A percentile compares a stretch with the other conserved stretches of the same genome.
These are phyloP conservation scores for Hypsibius dujardini DNA, from an alignment of 1,140 invertebrate genomes.

Conservation along the genomic window DNA sequence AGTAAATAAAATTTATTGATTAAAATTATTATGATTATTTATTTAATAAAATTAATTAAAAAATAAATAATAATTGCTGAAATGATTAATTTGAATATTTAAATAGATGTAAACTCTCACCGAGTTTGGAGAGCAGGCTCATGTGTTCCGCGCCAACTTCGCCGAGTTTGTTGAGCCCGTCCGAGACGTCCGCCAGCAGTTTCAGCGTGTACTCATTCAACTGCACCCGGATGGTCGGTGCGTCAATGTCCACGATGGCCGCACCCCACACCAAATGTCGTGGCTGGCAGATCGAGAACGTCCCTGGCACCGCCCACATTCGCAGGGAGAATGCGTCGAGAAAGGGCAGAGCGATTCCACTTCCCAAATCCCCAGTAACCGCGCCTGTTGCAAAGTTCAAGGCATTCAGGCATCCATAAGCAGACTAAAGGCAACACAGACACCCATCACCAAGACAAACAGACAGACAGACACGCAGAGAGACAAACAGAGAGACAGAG, in stretches of 20 bases:
- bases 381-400: not conserved
- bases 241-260: not conserved
- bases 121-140: not conserved
- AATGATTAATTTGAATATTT: too few relatives aligned
- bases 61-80: too few relatives aligned
- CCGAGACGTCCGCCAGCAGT: not conserved
- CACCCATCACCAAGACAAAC: too few relatives aligned
- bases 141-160: slow-evolving; percentile 7
- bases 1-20: too few relatives aligned
- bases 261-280: slow-evolving; percentile 5
- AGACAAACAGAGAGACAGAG: too few relatives aligned
- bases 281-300: not conserved
- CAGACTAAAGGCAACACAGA: too few relatives aligned
- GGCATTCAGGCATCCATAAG: too few relatives aligned
- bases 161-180: not conserved
- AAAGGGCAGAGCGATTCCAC: not conserved
- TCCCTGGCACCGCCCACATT: slow-evolving; percentile 7
- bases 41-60: too few relatives aligned
- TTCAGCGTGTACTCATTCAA: not conserved
- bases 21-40: too few relatives aligned
- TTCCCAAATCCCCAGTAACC: not conserved
- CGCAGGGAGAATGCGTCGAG: not conserved
- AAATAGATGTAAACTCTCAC: too few relatives aligned
- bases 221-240: slow-evolving; percentile 8
- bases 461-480: too few relatives aligned